Evolutionary conservation across 2,113 vertebrate genomes (phyloP), one percentile per base, ranked within the genome.

Genomic region (Orycteropus afer): DNA sequence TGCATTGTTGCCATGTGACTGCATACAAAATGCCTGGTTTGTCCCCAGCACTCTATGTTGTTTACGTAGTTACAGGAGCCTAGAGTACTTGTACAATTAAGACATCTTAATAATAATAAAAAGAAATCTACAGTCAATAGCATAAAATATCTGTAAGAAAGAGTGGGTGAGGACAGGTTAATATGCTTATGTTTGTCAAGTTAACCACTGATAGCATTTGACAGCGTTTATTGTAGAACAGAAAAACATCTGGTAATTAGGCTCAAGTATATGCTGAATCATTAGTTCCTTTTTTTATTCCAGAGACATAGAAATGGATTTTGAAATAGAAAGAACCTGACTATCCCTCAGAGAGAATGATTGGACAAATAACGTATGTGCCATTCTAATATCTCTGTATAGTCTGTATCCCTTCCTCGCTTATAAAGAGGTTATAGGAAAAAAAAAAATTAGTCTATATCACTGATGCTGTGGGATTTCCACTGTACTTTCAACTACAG

Each of bases 251-350:
- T 40, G 37, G 15, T 40, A 40, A 53, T 55, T 61, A 93, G 83
- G 55, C 87, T 27, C 57, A 59, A 61, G 13, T 32, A 17, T 76
- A 18, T 15, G 32, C 29, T 85, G 32, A 88, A 47, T 69, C 27
- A 63, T 69, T 69, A 40, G 3, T 93, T 96, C n/a, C n/a, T 91
- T 71, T 76, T 83, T 76, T 89, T 53, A 34, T 85, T 93, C 84
- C 22, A 69, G 69, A 87, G 49, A 84, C 12, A 29, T 3, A 57
- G 55, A 91, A 49, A 42, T 23, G 3, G n/a, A 80, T 76, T 90
- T 90, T 77, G 61, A 95, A 55, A 67, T 37, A 73, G 65, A 53
- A 83, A 57, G 23, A 92, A 77, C 14, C 32, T 65, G 14, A 47
- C 45, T 23, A 2, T 34, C 45, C 90, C 17, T 77, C 71, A 51